These are phyloP conservation scores for Eptesicus fuscus DNA, from an alignment of 2,113 vertebrate species.

Conservation along the genomic window DNA sequence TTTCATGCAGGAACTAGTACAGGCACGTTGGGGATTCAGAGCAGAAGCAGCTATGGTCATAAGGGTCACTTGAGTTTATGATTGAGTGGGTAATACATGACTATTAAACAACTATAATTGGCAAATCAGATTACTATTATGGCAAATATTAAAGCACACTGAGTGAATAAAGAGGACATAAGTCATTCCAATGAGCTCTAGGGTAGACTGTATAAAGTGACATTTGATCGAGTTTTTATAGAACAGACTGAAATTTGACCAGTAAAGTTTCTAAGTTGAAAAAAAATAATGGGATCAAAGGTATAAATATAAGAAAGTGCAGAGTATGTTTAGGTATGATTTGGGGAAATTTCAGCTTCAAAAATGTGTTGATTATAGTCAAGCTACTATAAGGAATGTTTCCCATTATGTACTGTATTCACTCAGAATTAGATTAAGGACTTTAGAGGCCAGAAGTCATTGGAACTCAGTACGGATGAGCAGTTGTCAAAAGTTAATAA, in stretches of 20 bases:
- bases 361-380: slow-evolving; percentile 52
- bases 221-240: slow-evolving; percentile 31
- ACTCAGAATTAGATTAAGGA: slow-evolving; percentile 71
- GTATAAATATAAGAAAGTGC: slow-evolving; percentile 24
- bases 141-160: neutral
- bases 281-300: neutral
- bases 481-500: slow-evolving; percentile 75
- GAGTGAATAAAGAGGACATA: neutral
- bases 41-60: neutral
- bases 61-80: neutral
- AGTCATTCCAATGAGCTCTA: neutral
- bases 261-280: neutral
- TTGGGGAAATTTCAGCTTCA: slow-evolving; percentile 37
- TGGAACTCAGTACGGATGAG: slow-evolving; percentile 67
- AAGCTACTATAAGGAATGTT: slow-evolving; percentile 34
- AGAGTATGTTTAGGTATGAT: neutral
- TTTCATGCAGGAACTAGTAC: neutral
- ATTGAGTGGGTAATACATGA: neutral
- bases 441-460: slow-evolving; percentile 70
- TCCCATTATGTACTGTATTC: slow-evolving; percentile 43
- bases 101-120: neutral
- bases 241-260: neutral
- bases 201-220: neutral
- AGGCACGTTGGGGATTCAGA: neutral
- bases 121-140: neutral